Evolutionary conservation across 2,113 vertebrate species (phyloP), one percentile per base, ranked within the genome.

Genomic region (Pseudopodoces humilis): DNA sequence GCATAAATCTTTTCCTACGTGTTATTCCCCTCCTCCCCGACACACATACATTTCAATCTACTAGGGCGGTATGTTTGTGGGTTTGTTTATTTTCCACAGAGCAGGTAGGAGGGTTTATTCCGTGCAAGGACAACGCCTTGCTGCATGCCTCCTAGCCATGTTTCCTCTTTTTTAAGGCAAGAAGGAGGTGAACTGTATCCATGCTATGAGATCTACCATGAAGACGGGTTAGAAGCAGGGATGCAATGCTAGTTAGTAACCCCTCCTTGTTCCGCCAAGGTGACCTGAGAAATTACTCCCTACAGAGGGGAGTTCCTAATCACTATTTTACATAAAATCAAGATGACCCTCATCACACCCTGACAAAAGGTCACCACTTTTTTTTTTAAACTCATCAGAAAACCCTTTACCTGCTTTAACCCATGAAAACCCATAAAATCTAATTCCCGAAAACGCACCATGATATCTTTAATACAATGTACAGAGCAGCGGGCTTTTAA

Each of bases 1-100:
- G 88, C 80, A 97, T 96, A 97, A 98, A 96, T 94, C 79, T 91
- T 97, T 95, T 92, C 94, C 83, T 96, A 70, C 37, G 67, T 89
- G 81, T 94, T 92, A 79, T 60, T 88, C 92, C 62, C 95, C 62
- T 86, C 86, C 82, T 91, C 86, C 79, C 41, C 5, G 3, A 84
- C 86, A 92, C 41, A 90, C 70, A 90, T 28, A 75, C 91, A 94
- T 95, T 85, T 90, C 96, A 94, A 86, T 85, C 89, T 81, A 72
- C 82, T 55, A 68, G 70, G 95, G 91, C 13, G n/a, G 89, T 69
- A 37, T 50, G 60, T 55, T 85, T 83, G 77, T n/a, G 49, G 71
- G 77, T 79, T 90, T 90, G 71, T 81, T 94, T 92, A 77, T 85
- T 89, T 69, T 93, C 46, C 67, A n/a, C 67, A 15, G 19, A 35